Conservation (phyloP, 2,888 invertebrate species). For the Yponomeuta plumbellus region DNA sequence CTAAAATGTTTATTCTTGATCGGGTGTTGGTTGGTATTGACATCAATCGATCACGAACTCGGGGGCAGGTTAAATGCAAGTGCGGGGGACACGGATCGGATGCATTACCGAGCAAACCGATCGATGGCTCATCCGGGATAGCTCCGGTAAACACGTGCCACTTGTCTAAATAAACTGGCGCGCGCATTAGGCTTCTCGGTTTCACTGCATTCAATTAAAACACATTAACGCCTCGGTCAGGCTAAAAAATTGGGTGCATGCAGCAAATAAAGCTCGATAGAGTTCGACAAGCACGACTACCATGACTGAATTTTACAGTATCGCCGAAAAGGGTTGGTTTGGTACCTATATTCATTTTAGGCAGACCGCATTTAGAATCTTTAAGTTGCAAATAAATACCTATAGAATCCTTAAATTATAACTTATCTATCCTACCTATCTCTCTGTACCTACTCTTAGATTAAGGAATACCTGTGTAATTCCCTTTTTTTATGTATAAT, state of each 20-base stretch:
- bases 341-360: too few species aligned
- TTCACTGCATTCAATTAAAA: constrained; percentile 74
- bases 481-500: too few species aligned
- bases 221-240: constrained; percentile 63
- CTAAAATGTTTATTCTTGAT: background rate
- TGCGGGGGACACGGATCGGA: background rate
- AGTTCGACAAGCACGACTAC: too few species aligned
- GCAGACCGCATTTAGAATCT: too few species aligned
- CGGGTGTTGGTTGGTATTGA: background rate
- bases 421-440: too few species aligned
- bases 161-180: constrained; percentile 73
- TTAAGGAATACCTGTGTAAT: too few species aligned
- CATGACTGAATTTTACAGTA: too few species aligned
- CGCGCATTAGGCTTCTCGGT: constrained; percentile 72
- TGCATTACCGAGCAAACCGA: constrained; percentile 71
- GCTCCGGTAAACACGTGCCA: constrained; percentile 69
- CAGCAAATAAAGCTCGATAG: background rate
- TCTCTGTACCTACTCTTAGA: too few species aligned
- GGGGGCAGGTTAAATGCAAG: background rate
- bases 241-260: background rate
- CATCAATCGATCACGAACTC: background rate
- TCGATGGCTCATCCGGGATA: constrained; percentile 70
- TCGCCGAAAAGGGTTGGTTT: too few species aligned
- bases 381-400: too few species aligned
- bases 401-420: too few species aligned